These are phyloP conservation scores for Drosophila chauvacae DNA, from an alignment of 1,140 invertebrate species.

Conservation along the genomic window DNA sequence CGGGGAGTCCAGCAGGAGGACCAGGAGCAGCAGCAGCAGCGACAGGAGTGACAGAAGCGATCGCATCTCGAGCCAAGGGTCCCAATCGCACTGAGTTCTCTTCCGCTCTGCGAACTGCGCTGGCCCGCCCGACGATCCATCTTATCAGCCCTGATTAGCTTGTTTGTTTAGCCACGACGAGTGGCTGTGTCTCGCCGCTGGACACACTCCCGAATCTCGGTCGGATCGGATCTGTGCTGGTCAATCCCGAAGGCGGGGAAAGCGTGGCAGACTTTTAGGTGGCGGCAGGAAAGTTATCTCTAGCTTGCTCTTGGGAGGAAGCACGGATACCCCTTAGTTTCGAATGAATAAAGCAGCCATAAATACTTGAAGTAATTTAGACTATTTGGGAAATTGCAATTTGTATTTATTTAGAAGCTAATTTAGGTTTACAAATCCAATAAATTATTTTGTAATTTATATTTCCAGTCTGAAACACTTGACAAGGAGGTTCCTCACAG, in stretches of 20 bases:
- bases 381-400: no score
- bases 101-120: background rate
- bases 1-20: slow-evolving; percentile 1
- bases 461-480: no score
- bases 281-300: background rate
- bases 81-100: slow-evolving; percentile 26
- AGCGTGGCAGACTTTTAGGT: slow-evolving; percentile 20
- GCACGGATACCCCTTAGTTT: background rate
- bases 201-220: slow-evolving; percentile 8
- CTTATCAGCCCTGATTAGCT: slow-evolving; percentile 45
- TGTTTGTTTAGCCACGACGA: slow-evolving; percentile 18
- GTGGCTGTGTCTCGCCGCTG: background rate
- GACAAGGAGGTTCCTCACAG: no score
- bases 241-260: background rate
- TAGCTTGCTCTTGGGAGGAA: background rate
- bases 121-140: slow-evolving; percentile 17
- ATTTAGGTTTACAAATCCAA: background rate
- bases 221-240: background rate
- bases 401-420: background rate
- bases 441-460: no score
- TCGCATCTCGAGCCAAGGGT: slow-evolving; percentile 39
- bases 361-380: background rate
- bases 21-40: slow-evolving; percentile 11
- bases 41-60: background rate
- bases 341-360: background rate